Percentiles rank a stretch among this genome's conserved stretches.
Conservation (phyloP, 2,113 vertebrate genomes). For the Sciurus niger region DNA sequence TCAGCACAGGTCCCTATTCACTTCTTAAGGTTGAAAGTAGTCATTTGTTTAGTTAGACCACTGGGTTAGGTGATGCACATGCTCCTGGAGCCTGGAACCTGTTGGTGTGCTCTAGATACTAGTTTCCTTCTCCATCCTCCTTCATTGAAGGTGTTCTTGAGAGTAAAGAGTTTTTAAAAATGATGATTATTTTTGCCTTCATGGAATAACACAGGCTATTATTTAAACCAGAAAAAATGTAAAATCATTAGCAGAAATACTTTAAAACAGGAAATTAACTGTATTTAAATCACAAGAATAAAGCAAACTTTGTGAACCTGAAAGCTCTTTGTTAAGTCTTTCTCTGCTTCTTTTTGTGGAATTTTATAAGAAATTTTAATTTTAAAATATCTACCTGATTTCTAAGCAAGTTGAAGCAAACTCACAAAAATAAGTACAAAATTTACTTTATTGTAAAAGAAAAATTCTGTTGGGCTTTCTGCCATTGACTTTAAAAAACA, state of each 20-base stretch:
- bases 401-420: neutral
- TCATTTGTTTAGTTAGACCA: neutral
- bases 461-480: neutral
- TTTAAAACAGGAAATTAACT: neutral
- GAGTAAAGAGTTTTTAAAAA: neutral
- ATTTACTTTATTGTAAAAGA: neutral
- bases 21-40: neutral
- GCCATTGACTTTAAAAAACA: neutral
- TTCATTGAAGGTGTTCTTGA: neutral
- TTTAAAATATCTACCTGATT: neutral
- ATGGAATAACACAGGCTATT: neutral
- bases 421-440: neutral
- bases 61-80: neutral
- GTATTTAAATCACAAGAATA: neutral
- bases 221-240: neutral
- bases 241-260: neutral
- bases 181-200: neutral
- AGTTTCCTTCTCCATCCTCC: neutral
- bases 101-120: neutral
- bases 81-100: neutral
- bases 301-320: neutral
- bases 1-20: too few species aligned
- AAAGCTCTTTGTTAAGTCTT: neutral
- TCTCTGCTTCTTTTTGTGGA: neutral
- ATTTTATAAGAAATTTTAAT: neutral